Evolutionary conservation across 2,797 vertebrate genomes (phyloP).

Genomic region (Chloroceryle inda): DNA sequence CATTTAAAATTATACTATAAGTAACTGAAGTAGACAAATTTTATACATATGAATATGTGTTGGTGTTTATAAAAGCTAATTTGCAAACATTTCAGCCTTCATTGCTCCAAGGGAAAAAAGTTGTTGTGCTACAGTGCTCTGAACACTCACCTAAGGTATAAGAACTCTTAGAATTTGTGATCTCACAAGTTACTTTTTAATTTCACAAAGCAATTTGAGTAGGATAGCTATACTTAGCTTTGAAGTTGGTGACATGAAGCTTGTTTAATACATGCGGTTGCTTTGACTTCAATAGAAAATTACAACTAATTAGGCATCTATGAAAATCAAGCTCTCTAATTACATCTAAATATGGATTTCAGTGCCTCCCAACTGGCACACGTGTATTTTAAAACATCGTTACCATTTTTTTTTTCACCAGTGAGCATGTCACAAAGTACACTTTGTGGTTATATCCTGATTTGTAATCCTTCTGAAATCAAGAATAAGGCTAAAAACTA

Average conservation of each 20-base stretch:
- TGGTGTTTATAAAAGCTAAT: background rate
- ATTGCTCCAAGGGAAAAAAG: background rate
- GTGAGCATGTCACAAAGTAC: background rate
- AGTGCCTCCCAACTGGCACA: slow-evolving; percentile 4
- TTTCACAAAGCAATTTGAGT: slow-evolving; percentile 16
- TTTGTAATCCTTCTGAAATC: background rate
- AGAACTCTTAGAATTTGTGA: background rate
- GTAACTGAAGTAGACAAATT: background rate
- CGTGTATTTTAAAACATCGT: background rate
- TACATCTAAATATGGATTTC: slow-evolving; percentile 25
- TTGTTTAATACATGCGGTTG: background rate
- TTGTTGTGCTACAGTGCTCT: background rate
- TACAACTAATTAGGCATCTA: slow-evolving; percentile 16
- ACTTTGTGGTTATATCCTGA: background rate
- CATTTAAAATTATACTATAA: background rate
- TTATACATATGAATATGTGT: background rate
- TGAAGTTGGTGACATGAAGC: slow-evolving; percentile 32
- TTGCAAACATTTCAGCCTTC: background rate
- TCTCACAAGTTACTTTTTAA: background rate
- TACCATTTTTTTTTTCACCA: background rate
- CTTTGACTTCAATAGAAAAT: slow-evolving; percentile 38
- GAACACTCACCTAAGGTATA: background rate
- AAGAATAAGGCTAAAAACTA: background rate
- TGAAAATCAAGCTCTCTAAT: slow-evolving; percentile 53
- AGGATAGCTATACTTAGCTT: background rate